phyloP scores from a whole-genome alignment of 2,113 vertebrate species.

The Myanophis thanlyinensis region DNA sequence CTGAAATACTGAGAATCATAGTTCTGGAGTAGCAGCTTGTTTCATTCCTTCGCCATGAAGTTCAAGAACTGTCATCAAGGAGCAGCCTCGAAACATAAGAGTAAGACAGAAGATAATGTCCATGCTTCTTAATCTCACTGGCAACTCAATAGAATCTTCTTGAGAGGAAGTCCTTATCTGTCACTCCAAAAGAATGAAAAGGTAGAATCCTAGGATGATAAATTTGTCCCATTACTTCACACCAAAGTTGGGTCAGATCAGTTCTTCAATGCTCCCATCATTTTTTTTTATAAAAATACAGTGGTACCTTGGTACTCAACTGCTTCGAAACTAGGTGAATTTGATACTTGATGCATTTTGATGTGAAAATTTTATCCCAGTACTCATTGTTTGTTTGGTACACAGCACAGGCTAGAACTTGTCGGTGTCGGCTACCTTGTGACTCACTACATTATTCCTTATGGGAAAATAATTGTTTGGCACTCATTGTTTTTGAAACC shows the following conservation, averaged over 20 bases:
- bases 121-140: neutral
- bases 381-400: neutral
- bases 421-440: neutral
- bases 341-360: neutral
- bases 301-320: neutral
- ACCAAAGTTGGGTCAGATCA: neutral
- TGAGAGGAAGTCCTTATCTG: neutral
- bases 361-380: neutral
- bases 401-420: neutral
- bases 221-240: neutral
- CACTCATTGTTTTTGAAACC: neutral
- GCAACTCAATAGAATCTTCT: neutral
- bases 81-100: neutral
- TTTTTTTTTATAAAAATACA: neutral
- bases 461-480: neutral
- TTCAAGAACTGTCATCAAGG: neutral
- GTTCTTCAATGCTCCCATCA: neutral
- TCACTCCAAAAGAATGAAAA: neutral
- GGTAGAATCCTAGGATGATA: neutral
- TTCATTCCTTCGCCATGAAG: neutral
- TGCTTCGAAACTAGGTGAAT: neutral
- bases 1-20: neutral
- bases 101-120: neutral
- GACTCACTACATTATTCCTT: neutral
- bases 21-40: neutral